These are phyloP conservation scores for Nomada hirtipes DNA, from an alignment of 2,888 invertebrate species.

Conservation along the genomic window DNA sequence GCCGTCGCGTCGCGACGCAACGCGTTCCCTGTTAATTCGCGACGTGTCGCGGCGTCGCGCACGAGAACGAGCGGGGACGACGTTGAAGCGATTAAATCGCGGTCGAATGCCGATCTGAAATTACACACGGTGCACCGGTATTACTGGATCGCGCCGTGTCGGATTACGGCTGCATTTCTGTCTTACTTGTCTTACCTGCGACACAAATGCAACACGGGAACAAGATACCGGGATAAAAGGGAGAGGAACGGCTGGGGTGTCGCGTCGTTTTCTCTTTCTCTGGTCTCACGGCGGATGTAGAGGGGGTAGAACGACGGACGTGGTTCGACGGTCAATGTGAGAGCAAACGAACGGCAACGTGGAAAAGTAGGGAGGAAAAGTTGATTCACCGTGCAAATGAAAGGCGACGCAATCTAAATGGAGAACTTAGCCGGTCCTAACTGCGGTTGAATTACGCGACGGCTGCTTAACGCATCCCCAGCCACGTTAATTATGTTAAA, in stretches of 20 bases:
- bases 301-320: constrained; percentile 3
- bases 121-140: constrained; percentile 78
- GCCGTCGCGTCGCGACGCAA: constrained; percentile 27
- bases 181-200: constrained; percentile 77
- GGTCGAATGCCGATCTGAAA: constrained; percentile 81
- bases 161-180: constrained; percentile 77
- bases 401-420: constrained; percentile 36
- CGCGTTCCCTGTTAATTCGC: constrained; percentile 9
- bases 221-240: constrained; percentile 60
- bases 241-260: constrained; percentile 7
- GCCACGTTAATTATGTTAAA: constrained; percentile 52
- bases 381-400: constrained; percentile 37
- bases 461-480: constrained; percentile 46
- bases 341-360: neutral
- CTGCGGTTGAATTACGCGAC: constrained; percentile 48
- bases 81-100: constrained; percentile 79
- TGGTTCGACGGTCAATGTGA: constrained; percentile 40
- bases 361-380: constrained; percentile 7
- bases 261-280: constrained; percentile 30
- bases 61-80: constrained; percentile 32
- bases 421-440: constrained; percentile 49
- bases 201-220: constrained; percentile 70
- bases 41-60: constrained; percentile 5
- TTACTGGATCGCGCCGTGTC: constrained; percentile 79
- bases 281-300: constrained; percentile 48